These are phyloP conservation scores for Falco punctatus DNA, from an alignment of 2,113 vertebrate species.

Conservation along the genomic window DNA sequence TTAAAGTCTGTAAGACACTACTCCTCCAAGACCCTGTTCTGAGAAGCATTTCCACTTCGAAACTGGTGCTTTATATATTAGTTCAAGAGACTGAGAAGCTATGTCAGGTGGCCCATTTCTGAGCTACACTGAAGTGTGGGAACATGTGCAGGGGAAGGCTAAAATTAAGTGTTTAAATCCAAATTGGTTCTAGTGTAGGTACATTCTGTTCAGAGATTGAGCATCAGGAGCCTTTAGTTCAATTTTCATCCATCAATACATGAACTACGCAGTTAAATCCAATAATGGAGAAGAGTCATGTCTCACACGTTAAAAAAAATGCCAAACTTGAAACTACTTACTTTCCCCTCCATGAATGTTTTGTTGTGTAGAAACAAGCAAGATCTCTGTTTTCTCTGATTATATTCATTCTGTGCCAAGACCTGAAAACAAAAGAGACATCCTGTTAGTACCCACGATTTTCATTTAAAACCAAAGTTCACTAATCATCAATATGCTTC, in stretches of 20 bases:
- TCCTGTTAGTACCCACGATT: constrained; percentile 10
- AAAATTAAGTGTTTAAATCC: not conserved
- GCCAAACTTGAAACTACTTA: constrained; percentile 75
- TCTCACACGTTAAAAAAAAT: not conserved
- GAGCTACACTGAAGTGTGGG: not conserved
- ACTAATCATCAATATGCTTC: not conserved
- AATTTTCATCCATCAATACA: not conserved
- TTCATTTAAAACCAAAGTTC: constrained; percentile 6
- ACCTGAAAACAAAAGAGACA: constrained; percentile 78
- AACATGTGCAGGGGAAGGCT: not conserved
- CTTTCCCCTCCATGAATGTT: constrained; percentile 99
- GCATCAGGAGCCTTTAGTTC: not conserved
- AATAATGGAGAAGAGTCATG: not conserved
- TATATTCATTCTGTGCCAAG: constrained; percentile 94
- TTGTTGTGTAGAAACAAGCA: constrained; percentile 99
- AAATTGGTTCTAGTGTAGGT: not conserved
- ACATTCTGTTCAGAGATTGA: not conserved
- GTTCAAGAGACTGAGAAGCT: not conserved
- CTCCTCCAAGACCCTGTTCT: not conserved
- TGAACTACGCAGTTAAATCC: not conserved
- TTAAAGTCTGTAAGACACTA: not conserved
- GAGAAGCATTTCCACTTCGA: not conserved
- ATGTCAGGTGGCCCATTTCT: not conserved
- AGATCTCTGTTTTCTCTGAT: constrained; percentile 98
- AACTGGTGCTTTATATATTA: not conserved